Evolutionary conservation across 2,888 invertebrate genomes (phyloP), one percentile per base, ranked within the genome.

Genomic region (Orchesellides sinensis): DNA sequence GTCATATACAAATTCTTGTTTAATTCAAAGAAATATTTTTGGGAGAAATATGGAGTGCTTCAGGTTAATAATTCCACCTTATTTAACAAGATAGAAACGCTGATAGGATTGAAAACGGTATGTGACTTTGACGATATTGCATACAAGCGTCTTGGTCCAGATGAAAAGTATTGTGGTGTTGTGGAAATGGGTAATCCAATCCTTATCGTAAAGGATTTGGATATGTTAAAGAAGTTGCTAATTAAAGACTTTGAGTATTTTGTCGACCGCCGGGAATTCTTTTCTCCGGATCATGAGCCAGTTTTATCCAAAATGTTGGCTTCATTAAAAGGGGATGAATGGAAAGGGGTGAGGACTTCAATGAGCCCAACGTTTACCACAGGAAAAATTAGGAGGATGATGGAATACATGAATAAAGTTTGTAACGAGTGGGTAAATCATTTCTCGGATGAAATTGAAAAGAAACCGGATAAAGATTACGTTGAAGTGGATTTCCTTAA

Each of bases 351-450:
- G 19, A 40, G 84, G 25, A 54, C 49, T 6, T 35, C 75, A n/a
- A 10, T 81, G 10, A 81, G 61, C 12, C 84, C 84, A 5, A 81
- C 81, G 1, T 84, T 84, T 19, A 81, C 74, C 17, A 72, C 84
- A 4, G 84, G 84, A 27, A 81, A 84, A 35, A 80, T 83, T 17
- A 12, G 70, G 40, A 35, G 49, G n/a, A 83, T 78, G 83, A 78
- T 69, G 59, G 52, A 49, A 0, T 32, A 21, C 17, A 69, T 78
- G 35, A 69, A 78, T 29, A 2, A 5, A 8, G 49, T 66, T 5
- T 27, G 75, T 1, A 14, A 56, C 14, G 66, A 77, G 17, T 77
- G 66, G 66, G 32, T 29, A 14, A 19, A 29, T 21, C 17, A 70
- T 23, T n/a, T n/a, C 6, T 32, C 52, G 8, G 54, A 14, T 6